Percentiles rank a stretch among this genome's conserved stretches.
These are phyloP conservation scores for Geotrupes spiniger DNA, from an alignment of 2,888 invertebrate genomes.

Conservation along the genomic window DNA sequence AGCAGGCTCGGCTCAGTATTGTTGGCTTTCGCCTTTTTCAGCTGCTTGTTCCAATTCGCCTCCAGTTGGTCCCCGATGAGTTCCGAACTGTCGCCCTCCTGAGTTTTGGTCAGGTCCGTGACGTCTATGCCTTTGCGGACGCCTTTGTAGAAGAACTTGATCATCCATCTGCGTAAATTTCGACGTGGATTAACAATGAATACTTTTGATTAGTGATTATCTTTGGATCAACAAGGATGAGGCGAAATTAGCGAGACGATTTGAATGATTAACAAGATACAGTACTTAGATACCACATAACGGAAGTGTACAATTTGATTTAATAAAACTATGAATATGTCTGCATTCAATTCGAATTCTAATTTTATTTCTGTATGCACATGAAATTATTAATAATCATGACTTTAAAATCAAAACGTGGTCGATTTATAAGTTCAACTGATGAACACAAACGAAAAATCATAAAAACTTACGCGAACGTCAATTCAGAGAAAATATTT, in stretches of 20 bases:
- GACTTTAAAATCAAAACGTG: too few species aligned
- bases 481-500: conserved; percentile 59
- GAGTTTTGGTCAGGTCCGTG: conserved; percentile 61
- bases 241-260: too few species aligned
- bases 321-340: too few species aligned
- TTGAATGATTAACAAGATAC: too few species aligned
- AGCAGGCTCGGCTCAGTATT: conserved; percentile 59
- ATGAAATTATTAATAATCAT: too few species aligned
- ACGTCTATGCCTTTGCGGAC: conserved; percentile 60
- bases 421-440: too few species aligned
- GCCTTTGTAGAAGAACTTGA: conserved; percentile 52
- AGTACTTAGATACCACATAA: too few species aligned
- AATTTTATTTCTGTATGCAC: too few species aligned
- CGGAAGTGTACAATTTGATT: too few species aligned
- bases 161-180: conserved; percentile 42
- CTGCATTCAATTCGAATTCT: too few species aligned
- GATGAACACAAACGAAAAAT: conserved; percentile 1
- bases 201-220: too few species aligned
- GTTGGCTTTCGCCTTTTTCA: conserved; percentile 54
- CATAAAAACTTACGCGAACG: conserved; percentile 37
- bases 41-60: conserved; percentile 59
- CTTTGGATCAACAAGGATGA: too few species aligned
- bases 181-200: background rate
- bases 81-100: conserved; percentile 61
- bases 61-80: conserved; percentile 62